A percentile compares a stretch with the other conserved stretches of the same genome.
Conservation (phyloP, 92 coral and sea anemone genomes). For the Epizoanthus scotinus region DNA sequence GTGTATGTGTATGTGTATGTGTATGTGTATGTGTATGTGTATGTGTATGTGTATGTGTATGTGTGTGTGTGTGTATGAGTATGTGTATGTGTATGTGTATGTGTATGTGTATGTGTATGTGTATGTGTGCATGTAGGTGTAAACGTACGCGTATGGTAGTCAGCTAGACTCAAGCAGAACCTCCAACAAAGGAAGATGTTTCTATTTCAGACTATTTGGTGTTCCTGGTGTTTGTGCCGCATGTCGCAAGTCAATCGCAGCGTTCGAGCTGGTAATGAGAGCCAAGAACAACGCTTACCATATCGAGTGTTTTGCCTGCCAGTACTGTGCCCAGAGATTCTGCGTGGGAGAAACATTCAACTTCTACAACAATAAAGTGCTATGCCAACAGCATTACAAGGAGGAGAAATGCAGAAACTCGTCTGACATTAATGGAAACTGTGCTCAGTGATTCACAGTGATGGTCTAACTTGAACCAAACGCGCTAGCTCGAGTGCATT, state of each 20-base stretch:
- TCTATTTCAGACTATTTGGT: constrained; percentile 70
- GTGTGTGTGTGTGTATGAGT: too few relatives aligned
- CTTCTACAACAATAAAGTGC: constrained; percentile 84
- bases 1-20: too few relatives aligned
- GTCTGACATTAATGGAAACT: constrained; percentile 6
- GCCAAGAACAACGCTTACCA: constrained; percentile 85
- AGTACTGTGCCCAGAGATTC: constrained; percentile 80
- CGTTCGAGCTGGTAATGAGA: constrained; percentile 87
- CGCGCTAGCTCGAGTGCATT: too few relatives aligned
- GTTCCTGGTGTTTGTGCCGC: constrained; percentile 83
- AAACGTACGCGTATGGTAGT: neutral
- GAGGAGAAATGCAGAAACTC: constrained; percentile 54
- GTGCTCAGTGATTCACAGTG: neutral
- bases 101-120: too few relatives aligned
- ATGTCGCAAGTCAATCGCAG: constrained; percentile 81
- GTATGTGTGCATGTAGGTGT: neutral
- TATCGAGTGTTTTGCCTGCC: constrained; percentile 89
- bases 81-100: too few relatives aligned
- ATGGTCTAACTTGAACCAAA: too few relatives aligned
- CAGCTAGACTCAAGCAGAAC: too few relatives aligned
- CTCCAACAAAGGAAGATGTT: neutral
- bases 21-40: too few relatives aligned
- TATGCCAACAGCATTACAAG: constrained; percentile 78
- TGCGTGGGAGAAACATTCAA: constrained; percentile 84
- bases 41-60: too few relatives aligned